Percentiles rank a stretch among this genome's conserved stretches.
phyloP scores from a whole-genome alignment of 2,888 invertebrate genomes.

The Cerceris ruficornis region DNA sequence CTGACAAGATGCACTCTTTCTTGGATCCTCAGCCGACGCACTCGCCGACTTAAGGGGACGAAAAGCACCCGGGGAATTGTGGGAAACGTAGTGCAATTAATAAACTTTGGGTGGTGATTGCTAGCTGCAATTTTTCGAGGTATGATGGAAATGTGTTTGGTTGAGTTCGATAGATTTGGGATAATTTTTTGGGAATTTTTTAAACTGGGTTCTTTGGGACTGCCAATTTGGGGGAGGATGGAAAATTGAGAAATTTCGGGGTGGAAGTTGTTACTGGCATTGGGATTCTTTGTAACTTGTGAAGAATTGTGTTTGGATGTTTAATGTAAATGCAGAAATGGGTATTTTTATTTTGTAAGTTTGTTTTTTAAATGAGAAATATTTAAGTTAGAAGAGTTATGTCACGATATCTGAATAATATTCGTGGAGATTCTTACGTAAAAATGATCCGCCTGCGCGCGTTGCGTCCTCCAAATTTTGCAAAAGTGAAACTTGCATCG shows the following conservation, averaged over 20 bases:
- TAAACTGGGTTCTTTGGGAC: too few relatives aligned
- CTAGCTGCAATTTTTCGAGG: neutral
- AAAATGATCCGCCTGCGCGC: neutral
- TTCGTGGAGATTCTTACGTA: conserved; percentile 20
- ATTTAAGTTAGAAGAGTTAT: neutral
- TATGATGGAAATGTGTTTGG: neutral
- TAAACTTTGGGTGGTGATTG: too few relatives aligned
- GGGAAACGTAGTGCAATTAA: too few relatives aligned
- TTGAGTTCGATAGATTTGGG: too few relatives aligned
- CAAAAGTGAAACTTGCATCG: neutral
- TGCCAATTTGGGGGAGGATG: too few relatives aligned
- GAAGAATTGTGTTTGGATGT: neutral
- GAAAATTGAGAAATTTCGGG: too few relatives aligned
- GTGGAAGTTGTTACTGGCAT: neutral
- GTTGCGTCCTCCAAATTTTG: conserved; percentile 8
- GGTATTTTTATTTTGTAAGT: too few relatives aligned
- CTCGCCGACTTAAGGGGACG: neutral
- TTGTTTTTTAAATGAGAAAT: too few relatives aligned
- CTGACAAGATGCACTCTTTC: conserved; percentile 73
- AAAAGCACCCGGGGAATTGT: neutral
- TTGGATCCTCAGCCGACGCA: conserved; percentile 16
- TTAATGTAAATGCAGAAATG: too few relatives aligned
- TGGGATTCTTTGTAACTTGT: neutral
- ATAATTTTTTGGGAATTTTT: too few relatives aligned
- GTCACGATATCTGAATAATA: conserved; percentile 23